Conservation (phyloP, 2,113 vertebrate species). For the Halichoeres trimaculatus region DNA sequence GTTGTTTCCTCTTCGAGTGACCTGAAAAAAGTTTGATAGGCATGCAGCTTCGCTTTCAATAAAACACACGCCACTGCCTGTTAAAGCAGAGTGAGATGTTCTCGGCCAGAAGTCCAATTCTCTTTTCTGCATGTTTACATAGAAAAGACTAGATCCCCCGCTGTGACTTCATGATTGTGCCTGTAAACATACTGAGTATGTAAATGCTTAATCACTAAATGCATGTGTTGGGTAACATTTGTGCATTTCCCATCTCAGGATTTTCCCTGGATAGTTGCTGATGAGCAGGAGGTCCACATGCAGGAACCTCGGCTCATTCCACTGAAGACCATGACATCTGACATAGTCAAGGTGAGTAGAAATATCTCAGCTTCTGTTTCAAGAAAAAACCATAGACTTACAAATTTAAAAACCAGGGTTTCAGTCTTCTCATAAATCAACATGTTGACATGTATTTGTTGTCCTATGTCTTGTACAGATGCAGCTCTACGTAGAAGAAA, state of each 20-base stretch:
- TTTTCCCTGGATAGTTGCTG: constrained; percentile 97
- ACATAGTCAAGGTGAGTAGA: constrained; percentile 92
- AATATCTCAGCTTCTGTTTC: background rate
- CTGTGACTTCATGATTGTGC: too few relatives aligned
- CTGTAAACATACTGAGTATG: too few relatives aligned
- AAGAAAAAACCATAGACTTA: too few relatives aligned
- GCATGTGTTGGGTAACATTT: background rate
- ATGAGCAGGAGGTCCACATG: constrained; percentile 97
- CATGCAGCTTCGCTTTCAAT: too few relatives aligned
- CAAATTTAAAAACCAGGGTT: background rate
- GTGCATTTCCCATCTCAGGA: constrained; percentile 81
- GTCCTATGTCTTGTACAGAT: constrained; percentile 82
- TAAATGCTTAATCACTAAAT: background rate
- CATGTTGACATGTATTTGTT: background rate
- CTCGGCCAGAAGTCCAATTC: too few relatives aligned
- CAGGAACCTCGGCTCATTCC: constrained; percentile 94
- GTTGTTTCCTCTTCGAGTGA: too few relatives aligned
- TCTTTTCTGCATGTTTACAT: too few relatives aligned
- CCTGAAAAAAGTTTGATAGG: too few relatives aligned
- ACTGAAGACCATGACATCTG: constrained; percentile 96
- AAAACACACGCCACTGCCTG: too few relatives aligned
- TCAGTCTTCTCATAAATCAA: background rate
- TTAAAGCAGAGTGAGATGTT: too few relatives aligned
- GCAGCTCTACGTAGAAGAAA: constrained; percentile 97
- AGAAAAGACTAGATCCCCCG: too few relatives aligned